A percentile compares a stretch with the other conserved stretches of the same genome.
phyloP scores from a whole-genome alignment of 1,140 invertebrate species.

The Caenorhabditis latens region DNA sequence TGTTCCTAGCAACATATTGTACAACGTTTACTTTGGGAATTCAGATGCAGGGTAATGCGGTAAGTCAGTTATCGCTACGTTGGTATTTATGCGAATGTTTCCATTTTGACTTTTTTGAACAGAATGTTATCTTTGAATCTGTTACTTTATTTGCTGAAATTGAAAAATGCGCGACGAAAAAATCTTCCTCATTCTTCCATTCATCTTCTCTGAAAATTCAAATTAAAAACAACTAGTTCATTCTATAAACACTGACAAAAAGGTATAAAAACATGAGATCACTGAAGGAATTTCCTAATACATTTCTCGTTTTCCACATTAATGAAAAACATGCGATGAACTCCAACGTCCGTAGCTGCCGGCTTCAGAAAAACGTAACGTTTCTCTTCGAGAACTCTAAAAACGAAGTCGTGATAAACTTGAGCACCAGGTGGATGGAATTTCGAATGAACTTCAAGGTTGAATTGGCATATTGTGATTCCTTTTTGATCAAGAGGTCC shows the following conservation, averaged over 20 bases:
- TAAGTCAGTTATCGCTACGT: conserved; percentile 12
- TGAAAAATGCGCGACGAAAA: too few species aligned
- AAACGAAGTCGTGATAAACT: conserved; percentile 24
- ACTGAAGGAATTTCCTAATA: conserved; percentile 7
- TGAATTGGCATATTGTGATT: conserved; percentile 39
- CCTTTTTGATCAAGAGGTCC: conserved; percentile 21
- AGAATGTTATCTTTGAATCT: too few species aligned
- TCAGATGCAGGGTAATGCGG: conserved; percentile 74
- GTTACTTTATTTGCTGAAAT: too few species aligned
- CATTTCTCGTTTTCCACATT: conserved; percentile 19
- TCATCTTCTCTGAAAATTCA: too few species aligned
- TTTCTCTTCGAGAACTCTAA: conserved; percentile 13
- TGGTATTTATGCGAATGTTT: too few species aligned
- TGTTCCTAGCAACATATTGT: conserved; percentile 75
- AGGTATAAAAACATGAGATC: background rate
- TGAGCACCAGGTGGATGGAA: conserved; percentile 4
- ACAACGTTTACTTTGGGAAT: conserved; percentile 73
- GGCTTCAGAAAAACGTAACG: conserved; percentile 36
- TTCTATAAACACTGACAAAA: too few species aligned
- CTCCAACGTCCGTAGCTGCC: background rate
- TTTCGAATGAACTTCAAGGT: conserved; percentile 35
- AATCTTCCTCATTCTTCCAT: too few species aligned
- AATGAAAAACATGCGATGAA: conserved; percentile 17
- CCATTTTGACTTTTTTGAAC: too few species aligned
- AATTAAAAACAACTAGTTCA: too few species aligned